phyloP scores from a whole-genome alignment of 2,888 invertebrate genomes.

The Meghimatium bilineatum region DNA sequence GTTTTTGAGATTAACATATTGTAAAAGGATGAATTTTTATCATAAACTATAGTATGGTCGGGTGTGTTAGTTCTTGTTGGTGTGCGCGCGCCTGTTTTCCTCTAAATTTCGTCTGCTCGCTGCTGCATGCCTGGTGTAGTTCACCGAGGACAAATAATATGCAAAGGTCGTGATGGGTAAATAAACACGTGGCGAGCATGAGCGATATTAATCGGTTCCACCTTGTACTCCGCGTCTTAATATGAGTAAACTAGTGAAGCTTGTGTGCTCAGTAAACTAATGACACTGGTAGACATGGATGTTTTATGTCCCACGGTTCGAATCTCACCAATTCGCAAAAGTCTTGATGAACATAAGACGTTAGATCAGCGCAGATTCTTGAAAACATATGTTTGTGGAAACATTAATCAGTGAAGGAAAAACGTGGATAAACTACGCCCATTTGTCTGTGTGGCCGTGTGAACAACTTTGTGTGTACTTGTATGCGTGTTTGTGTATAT shows the following conservation, averaged over 20 bases:
- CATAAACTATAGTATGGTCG: neutral
- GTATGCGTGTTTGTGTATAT: too few relatives aligned
- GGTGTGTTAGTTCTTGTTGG: neutral
- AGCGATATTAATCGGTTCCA: neutral
- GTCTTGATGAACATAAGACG: neutral
- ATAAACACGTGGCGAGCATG: conserved; percentile 1
- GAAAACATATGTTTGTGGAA: too few relatives aligned
- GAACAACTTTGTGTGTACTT: too few relatives aligned
- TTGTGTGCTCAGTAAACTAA: neutral
- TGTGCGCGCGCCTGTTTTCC: neutral
- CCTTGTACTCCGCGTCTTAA: neutral
- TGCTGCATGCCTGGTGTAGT: neutral
- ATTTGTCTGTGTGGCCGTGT: too few relatives aligned
- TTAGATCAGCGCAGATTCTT: too few relatives aligned
- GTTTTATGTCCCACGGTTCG: conserved; percentile 13
- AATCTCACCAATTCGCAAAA: neutral
- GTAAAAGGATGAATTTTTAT: neutral
- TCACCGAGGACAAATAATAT: neutral
- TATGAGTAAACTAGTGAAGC: neutral
- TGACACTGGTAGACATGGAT: neutral
- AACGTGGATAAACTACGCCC: too few relatives aligned
- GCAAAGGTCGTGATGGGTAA: neutral
- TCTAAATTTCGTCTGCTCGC: neutral
- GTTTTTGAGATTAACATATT: too few relatives aligned
- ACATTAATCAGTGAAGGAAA: too few relatives aligned